Evolutionary conservation across 2,113 vertebrate genomes (phyloP).

Genomic region (Dolichallabes microphthalmus): DNA sequence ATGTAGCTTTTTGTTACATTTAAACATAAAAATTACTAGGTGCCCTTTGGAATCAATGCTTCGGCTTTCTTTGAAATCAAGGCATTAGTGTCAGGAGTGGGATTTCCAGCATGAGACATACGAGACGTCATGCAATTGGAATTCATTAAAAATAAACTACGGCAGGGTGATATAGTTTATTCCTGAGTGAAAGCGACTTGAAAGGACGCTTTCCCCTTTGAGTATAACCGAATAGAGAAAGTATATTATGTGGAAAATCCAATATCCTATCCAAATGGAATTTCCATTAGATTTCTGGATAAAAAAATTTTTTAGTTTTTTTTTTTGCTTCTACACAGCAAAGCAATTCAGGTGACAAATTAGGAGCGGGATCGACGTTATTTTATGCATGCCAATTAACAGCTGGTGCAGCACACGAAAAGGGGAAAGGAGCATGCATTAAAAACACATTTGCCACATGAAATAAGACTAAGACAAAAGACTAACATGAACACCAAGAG

Average conservation of each 20-base stretch:
- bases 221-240: constrained; percentile 18
- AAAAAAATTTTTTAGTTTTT: constrained; percentile 26
- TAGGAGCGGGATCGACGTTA: neutral
- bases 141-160: constrained; percentile 37
- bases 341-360: constrained; percentile 34
- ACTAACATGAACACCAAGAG: constrained; percentile 55
- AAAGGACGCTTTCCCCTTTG: constrained; percentile 5
- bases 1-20: neutral
- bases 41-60: neutral
- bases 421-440: constrained; percentile 52
- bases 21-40: neutral
- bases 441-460: constrained; percentile 51
- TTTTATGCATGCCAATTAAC: constrained; percentile 36
- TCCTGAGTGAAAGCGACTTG: constrained; percentile 37
- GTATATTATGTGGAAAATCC: constrained; percentile 39
- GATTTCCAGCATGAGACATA: neutral
- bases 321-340: neutral
- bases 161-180: constrained; percentile 17
- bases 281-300: constrained; percentile 37
- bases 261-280: constrained; percentile 16
- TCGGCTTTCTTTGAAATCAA: neutral
- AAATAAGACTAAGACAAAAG: constrained; percentile 40
- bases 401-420: constrained; percentile 59
- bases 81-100: constrained; percentile 25
- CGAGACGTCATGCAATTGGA: constrained; percentile 14